These are phyloP conservation scores for Pangasianodon hypophthalmus DNA, from an alignment of 2,113 vertebrate species.

Conservation along the genomic window DNA sequence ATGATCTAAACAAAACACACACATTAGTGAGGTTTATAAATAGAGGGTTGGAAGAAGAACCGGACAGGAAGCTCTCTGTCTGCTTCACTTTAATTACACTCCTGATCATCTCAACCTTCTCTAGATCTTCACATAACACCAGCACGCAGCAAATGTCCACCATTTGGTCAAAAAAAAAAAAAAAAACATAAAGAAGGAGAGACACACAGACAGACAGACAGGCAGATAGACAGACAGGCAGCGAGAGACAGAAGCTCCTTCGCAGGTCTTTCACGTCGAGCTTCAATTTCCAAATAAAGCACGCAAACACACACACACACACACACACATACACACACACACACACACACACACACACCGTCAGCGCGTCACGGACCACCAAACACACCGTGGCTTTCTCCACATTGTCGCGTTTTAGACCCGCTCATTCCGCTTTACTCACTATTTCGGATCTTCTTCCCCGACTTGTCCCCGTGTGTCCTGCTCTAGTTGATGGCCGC, in stretches of 20 bases:
- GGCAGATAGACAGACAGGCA: slow-evolving; percentile 59
- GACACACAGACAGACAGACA: slow-evolving; percentile 54
- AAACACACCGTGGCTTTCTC: slow-evolving; percentile 1
- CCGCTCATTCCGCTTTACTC: slow-evolving; percentile 34
- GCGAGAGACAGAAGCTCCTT: slow-evolving; percentile 37
- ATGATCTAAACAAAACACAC: slow-evolving; percentile 60
- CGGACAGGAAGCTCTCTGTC: slow-evolving; percentile 14
- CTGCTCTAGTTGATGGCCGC: slow-evolving; percentile 46
- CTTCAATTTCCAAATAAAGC: slow-evolving; percentile 40
- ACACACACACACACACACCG: background rate
- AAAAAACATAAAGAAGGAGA: background rate
- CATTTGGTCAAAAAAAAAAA: background rate
- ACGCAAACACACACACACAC: background rate
- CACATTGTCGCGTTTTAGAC: slow-evolving; percentile 1
- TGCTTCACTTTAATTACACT: slow-evolving; percentile 23
- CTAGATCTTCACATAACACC: background rate
- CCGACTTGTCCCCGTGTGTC: slow-evolving; percentile 44
- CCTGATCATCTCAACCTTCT: slow-evolving; percentile 27
- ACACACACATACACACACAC: background rate
- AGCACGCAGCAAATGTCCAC: background rate
- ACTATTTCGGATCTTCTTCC: slow-evolving; percentile 41
- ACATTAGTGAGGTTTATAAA: slow-evolving; percentile 60
- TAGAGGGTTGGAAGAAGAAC: slow-evolving; percentile 54
- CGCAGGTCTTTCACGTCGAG: slow-evolving; percentile 57
- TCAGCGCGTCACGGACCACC: slow-evolving; percentile 15